Evolutionary conservation across 2,113 vertebrate species (phyloP), one percentile per base, ranked within the genome.

Genomic region (Neodon shergylaensis): DNA sequence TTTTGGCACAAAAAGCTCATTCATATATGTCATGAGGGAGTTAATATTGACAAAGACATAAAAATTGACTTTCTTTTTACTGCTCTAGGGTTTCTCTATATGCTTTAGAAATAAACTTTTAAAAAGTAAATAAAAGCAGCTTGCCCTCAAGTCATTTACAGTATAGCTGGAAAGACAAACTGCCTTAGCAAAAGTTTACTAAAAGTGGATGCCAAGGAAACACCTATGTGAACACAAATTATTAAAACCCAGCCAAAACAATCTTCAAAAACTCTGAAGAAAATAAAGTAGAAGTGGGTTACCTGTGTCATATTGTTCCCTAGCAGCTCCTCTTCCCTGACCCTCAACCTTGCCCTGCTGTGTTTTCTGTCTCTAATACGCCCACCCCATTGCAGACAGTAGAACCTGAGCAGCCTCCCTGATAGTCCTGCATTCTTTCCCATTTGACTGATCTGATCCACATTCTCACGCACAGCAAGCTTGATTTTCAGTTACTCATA

Each of bases 401-500:
- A 91, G 93, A 85, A 39, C n/a, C 42, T 52, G 12, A 74, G 76
- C 39, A 74, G 77, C 22, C 68, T 88, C 63, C 92, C 47, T 49
- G n/a, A 65, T 52, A 5, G 3, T 58, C 33, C 28, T 16, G 54
- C 17, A 31, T 70, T 86, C 42, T 61, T 78, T 93, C 63, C n/a
- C 6, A 72, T 88, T 87, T 26, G 26, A 17, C 42, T 95, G 74
- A 91, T 94, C 28, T 68, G 63, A 96, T n/a, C 9, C 42, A 95
- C 79, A 96, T 84, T 95, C 54, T 87, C 77, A 88, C 21, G 86
- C 36, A 74, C 31, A 89, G 72, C 28, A 93, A 86, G n/a, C 13
- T 95, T 76, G 89, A 83, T 88, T 84, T 95, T 94, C 42, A 68
- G 77, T 90, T 39, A 72, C 19, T 92, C 47, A 94, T 82, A 42